Conservation (phyloP, 2,888 invertebrate genomes). For the Harmothoe impar region DNA sequence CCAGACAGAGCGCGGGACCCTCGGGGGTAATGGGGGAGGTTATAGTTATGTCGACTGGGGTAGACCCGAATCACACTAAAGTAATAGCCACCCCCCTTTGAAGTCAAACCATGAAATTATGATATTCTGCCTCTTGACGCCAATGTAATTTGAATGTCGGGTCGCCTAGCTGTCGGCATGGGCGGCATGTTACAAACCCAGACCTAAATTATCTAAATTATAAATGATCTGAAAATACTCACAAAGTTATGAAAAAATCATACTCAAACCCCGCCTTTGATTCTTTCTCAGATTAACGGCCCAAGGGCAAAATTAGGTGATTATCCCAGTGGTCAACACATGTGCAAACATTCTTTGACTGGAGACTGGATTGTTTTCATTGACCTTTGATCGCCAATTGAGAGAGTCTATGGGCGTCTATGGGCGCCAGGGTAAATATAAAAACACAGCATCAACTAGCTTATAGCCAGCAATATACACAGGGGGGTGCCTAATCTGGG, state of each 20-base stretch:
- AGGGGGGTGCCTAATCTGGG: constrained; percentile 1
- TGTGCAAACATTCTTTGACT: constrained; percentile 15
- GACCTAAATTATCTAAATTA: too few species aligned
- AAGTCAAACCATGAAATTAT: constrained; percentile 9
- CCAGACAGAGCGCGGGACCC: too few species aligned
- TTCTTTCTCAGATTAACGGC: too few species aligned
- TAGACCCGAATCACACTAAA: background rate
- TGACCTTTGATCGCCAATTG: constrained; percentile 12
- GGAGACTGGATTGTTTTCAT: background rate
- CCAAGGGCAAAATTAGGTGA: background rate
- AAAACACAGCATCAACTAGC: constrained; percentile 37
- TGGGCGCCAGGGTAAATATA: background rate
- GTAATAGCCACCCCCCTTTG: background rate
- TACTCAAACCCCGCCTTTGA: too few species aligned
- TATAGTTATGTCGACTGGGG: background rate
- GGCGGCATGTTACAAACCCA: too few species aligned
- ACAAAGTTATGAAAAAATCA: too few species aligned
- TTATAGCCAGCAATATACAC: background rate
- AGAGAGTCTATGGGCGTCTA: background rate
- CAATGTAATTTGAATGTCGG: background rate
- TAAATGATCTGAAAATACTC: too few species aligned
- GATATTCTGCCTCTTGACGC: background rate
- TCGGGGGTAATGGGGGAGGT: background rate
- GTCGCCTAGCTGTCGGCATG: background rate
- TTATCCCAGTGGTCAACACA: background rate